Evolutionary conservation across 2,888 invertebrate species (phyloP), one percentile per base, ranked within the genome.

Genomic region (Scotopteryx bipunctaria): DNA sequence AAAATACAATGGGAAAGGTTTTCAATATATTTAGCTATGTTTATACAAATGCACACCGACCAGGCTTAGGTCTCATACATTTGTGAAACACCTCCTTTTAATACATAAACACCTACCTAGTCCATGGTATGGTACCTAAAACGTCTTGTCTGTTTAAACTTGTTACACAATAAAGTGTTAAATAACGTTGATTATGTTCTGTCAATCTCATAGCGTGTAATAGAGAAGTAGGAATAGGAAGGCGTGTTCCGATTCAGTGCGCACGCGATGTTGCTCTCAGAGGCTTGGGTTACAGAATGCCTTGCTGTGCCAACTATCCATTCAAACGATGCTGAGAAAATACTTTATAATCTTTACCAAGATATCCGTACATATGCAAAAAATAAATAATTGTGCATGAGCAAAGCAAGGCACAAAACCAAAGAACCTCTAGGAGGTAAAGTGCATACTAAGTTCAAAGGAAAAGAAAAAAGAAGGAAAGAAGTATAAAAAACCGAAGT

Each of bases 151-250:
- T 40, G 25, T 17, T 38, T 46, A 50, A 46, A 45, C 38, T n/a
- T 51, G 38, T 57, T 55, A 67, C 59, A 70, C 67, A 78, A 75
- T 63, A 71, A 63, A 63, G 67, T 74, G 72, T 74, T 70, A 69
- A 70, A 73, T 78, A 79, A 78, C 66, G 64, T 62, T 71, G 71
- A 76, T 81, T 76, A 78, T 73, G 78, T 77, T 81, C 78, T 67
- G 72, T 76, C 72, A 77, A 75, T 78, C 78, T 80, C 76, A 75
- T 77, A 81, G 74, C 63, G 66, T 72, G 87, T 87, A 88, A 87
- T 76, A 74, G 85, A 87, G 84, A 85, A 83, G 81, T 79, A 86
- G 86, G 86, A 86, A 86, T 86, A 81, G 78, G 81, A 81, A 81
- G 79, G 74, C 77, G 68, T 55, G 78, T 73, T 81, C 76, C 79